phyloP scores from a whole-genome alignment of 2,797 vertebrate species.

The Fistularia tabacaria region DNA sequence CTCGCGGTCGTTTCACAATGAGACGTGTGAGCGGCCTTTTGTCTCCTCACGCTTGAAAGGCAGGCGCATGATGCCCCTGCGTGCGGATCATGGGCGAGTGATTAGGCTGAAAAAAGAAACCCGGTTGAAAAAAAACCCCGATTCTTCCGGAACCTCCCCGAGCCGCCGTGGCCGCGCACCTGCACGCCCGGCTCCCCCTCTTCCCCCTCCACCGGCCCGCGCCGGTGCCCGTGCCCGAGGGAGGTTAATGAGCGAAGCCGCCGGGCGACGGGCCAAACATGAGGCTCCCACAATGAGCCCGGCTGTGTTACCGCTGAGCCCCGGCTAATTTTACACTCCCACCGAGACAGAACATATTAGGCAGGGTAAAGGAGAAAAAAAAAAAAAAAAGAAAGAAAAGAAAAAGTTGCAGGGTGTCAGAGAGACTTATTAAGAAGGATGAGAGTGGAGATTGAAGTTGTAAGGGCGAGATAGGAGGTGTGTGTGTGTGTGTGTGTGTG shows the following conservation, averaged over 20 bases:
- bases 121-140: too few species aligned
- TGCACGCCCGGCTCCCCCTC: conserved; percentile 32
- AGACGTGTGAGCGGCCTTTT: conserved; percentile 37
- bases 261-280: conserved; percentile 76
- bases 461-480: conserved; percentile 35
- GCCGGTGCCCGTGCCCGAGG: conserved; percentile 67
- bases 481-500: conserved; percentile 35
- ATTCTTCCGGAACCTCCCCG: too few species aligned
- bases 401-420: conserved; percentile 62
- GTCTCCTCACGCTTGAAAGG: conserved; percentile 45
- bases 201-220: conserved; percentile 34
- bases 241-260: conserved; percentile 81
- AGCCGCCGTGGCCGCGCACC: neutral
- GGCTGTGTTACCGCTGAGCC: conserved; percentile 78
- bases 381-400: conserved; percentile 16
- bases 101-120: conserved; percentile 42
- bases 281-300: conserved; percentile 79
- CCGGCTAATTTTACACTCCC: conserved; percentile 80
- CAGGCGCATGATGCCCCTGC: conserved; percentile 55
- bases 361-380: conserved; percentile 23
- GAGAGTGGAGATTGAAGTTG: conserved; percentile 57
- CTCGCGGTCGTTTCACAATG: conserved; percentile 45
- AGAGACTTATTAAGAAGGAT: conserved; percentile 51
- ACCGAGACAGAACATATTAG: conserved; percentile 54
- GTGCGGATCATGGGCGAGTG: conserved; percentile 39